Evolutionary conservation across 2,797 vertebrate genomes (phyloP), one percentile per base, ranked within the genome.

Genomic region (Labroides dimidiatus): DNA sequence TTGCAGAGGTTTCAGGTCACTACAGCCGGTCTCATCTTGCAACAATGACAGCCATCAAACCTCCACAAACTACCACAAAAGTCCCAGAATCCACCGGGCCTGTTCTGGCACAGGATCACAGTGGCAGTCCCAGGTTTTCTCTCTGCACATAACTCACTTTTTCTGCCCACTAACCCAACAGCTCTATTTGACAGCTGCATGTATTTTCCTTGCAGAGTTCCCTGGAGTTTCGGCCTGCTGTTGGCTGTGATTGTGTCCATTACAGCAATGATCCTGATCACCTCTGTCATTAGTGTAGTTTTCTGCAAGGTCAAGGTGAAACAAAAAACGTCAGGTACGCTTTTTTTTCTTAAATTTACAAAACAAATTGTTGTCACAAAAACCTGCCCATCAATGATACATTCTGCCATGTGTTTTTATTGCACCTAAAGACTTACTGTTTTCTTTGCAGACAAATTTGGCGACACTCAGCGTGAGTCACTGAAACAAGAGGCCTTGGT

Each of bases 361-460:
- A 23, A 39, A 8, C n/a, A n/a, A n/a, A n/a, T n/a, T 7, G 52
- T 45, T 42, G 53, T 64, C 1, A 13, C 27, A 41, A 23, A 39
- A 8, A 24, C 14, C 23, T 16, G 10, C 62, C 9, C 21, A 27
- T 10, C 14, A 24, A 2, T 49, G 23, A 49, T 16, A 16, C 23
- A 24, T 23, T 20, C 13, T 23, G 44, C 12, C 7, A 14, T 48
- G 47, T 48, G 12, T 19, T 23, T 48, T 23, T 15, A 8, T 19
- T 52, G 41, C 0, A 71, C 27, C 43, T 17, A 36, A 20, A 52
- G 13, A 65, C 19, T 57, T 72, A 15, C 41, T 65, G 47, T 72
- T 67, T 68, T 75, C 23, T 66, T 68, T 81, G 42, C 36, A 93
- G 92, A 84, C 65, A 83, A 78, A 81, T 67, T n/a, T 82, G 79